phyloP scores from a whole-genome alignment of 2,113 vertebrate genomes.

The Amazona guildingii region DNA sequence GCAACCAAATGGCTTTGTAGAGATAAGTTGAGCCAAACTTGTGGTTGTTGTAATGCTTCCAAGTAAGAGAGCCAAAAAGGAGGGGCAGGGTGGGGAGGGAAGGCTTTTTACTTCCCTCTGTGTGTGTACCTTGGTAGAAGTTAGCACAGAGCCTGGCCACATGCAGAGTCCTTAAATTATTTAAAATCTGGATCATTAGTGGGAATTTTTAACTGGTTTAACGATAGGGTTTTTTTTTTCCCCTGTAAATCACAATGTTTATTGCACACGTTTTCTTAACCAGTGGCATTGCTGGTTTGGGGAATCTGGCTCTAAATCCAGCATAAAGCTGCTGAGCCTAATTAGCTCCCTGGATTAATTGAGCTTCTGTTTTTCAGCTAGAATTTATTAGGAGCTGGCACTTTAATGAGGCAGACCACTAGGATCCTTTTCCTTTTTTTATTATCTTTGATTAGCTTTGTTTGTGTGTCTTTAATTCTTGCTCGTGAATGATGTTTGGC shows the following conservation, averaged over 20 bases:
- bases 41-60: background rate
- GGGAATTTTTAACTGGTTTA: background rate
- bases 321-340: slow-evolving; percentile 4
- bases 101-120: background rate
- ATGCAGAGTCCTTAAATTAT: background rate
- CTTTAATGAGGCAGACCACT: background rate
- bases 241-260: background rate
- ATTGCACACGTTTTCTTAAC: background rate
- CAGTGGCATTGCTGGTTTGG: background rate
- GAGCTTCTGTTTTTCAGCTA: slow-evolving; percentile 2
- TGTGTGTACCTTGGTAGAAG: background rate
- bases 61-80: background rate
- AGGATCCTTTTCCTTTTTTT: background rate
- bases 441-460: background rate
- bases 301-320: background rate
- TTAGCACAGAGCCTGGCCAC: background rate
- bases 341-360: slow-evolving; percentile 39
- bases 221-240: background rate
- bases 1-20: background rate
- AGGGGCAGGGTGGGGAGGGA: background rate
- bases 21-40: background rate
- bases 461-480: background rate
- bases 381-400: slow-evolving; percentile 6
- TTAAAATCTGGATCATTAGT: background rate
- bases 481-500: background rate